Conservation (phyloP, 2,888 invertebrate genomes). For the Operophtera brumata region DNA sequence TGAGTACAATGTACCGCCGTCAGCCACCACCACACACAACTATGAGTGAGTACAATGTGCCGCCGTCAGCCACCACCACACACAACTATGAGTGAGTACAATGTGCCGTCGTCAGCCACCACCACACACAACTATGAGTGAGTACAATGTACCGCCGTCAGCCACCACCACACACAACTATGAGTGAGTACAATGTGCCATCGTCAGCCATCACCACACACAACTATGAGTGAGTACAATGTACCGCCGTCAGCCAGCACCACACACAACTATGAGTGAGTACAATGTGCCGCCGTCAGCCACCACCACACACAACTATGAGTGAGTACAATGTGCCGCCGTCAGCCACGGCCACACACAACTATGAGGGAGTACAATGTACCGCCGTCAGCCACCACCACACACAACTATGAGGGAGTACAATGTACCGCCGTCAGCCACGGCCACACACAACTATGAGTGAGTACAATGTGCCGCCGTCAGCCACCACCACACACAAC, state of each 20-base stretch:
- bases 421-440: too few relatives aligned
- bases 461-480: slow-evolving; percentile 90
- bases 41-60: too few relatives aligned
- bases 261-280: too few relatives aligned
- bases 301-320: too few relatives aligned
- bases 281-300: too few relatives aligned
- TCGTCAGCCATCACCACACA: slow-evolving; percentile 78
- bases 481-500: slow-evolving; percentile 70
- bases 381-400: slow-evolving; percentile 40
- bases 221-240: slow-evolving; percentile 77
- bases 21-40: too few relatives aligned
- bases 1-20: slow-evolving; percentile 40
- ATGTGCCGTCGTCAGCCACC: slow-evolving; percentile 91
- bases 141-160: neutral
- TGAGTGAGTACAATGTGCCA: too few relatives aligned
- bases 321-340: slow-evolving; percentile 91
- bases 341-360: slow-evolving; percentile 74
- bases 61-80: too few relatives aligned
- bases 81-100: slow-evolving; percentile 72
- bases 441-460: slow-evolving; percentile 41
- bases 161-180: too few relatives aligned
- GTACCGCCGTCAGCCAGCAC: too few relatives aligned
- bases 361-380: neutral
- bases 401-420: too few relatives aligned
- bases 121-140: slow-evolving; percentile 47